Evolutionary conservation across 2,797 vertebrate genomes (phyloP).

Genomic region (Channallabes apus): DNA sequence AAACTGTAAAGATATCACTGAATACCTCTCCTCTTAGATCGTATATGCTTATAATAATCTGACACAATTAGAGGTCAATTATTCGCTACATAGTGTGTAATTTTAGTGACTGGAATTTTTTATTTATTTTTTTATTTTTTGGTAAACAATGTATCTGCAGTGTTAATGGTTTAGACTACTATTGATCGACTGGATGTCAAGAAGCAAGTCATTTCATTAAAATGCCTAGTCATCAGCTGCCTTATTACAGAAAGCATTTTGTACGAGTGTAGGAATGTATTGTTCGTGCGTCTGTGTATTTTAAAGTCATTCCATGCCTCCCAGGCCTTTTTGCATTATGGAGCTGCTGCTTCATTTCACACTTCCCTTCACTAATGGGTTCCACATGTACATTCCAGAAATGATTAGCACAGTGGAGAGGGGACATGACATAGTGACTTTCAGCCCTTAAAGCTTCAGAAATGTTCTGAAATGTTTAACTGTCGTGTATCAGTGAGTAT

Average conservation of each 20-base stretch:
- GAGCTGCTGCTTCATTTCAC: constrained; percentile 46
- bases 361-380: constrained; percentile 69
- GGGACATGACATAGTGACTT: constrained; percentile 52
- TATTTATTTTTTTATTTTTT: background rate
- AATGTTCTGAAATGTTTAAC: constrained; percentile 38
- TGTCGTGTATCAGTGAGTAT: constrained; percentile 31
- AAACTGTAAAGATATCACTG: constrained; percentile 19
- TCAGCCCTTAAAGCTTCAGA: constrained; percentile 49
- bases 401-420: constrained; percentile 48
- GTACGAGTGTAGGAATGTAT: constrained; percentile 31
- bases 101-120: background rate
- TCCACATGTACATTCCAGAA: constrained; percentile 78
- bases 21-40: background rate
- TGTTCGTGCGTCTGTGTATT: constrained; percentile 18
- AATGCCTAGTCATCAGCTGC: background rate
- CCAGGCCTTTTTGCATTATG: constrained; percentile 10
- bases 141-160: background rate
- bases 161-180: background rate
- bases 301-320: constrained; percentile 42
- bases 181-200: background rate
- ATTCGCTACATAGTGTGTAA: background rate
- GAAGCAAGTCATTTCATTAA: background rate
- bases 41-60: background rate
- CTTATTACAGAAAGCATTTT: background rate
- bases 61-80: background rate